A percentile compares a stretch with the other conserved stretches of the same genome.
Evolutionary conservation across 2,888 invertebrate species (phyloP).

Genomic region (Beris morrisii): DNA sequence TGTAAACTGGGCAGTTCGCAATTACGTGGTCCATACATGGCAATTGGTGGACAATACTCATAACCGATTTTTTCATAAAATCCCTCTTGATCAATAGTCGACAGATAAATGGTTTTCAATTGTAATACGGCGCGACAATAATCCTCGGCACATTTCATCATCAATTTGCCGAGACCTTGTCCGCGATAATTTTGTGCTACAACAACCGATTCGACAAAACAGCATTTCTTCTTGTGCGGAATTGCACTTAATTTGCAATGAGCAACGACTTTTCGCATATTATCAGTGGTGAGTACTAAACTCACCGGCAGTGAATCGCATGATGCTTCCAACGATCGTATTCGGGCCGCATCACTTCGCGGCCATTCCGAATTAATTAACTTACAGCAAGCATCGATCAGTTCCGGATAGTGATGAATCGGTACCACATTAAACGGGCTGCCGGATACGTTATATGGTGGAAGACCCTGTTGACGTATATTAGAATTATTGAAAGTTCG

Average conservation of each 20-base stretch:
- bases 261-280: conserved; percentile 65
- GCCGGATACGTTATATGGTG: conserved; percentile 55
- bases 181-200: conserved; percentile 72
- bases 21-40: conserved; percentile 65
- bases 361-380: conserved; percentile 88
- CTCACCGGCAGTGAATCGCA: conserved; percentile 73
- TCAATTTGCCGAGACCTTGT: conserved; percentile 72
- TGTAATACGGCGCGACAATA: conserved; percentile 67
- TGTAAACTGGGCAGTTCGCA: conserved; percentile 54
- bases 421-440: conserved; percentile 63
- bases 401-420: conserved; percentile 72
- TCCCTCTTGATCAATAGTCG: conserved; percentile 72
- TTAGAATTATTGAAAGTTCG: neutral
- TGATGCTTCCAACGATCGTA: conserved; percentile 73
- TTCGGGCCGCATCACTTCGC: conserved; percentile 75
- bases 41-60: conserved; percentile 66
- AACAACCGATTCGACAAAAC: conserved; percentile 82
- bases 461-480: conserved; percentile 49
- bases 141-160: conserved; percentile 74
- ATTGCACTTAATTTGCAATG: conserved; percentile 79
- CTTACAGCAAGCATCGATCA: conserved; percentile 70
- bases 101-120: conserved; percentile 67
- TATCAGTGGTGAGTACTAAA: conserved; percentile 65
- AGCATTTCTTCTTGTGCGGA: conserved; percentile 68
- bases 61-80: conserved; percentile 78